Percentiles rank a stretch among this genome's conserved stretches.
Conservation (phyloP, 2,888 invertebrate genomes). For the Cylloceria caligata region DNA sequence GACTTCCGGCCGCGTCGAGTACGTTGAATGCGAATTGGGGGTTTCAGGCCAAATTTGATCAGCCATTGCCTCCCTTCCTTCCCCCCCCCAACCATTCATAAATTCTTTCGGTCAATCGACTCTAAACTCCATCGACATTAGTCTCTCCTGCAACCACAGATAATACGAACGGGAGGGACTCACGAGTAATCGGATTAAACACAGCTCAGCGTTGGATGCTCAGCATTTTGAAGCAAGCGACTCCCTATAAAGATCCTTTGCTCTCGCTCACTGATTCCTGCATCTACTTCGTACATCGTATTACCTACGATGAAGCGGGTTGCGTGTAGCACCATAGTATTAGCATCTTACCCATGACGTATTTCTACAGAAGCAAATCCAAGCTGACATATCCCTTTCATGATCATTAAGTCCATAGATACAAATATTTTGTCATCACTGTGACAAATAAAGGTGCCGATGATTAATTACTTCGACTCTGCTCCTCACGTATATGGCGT, state of each 20-base stretch:
- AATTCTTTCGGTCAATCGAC: constrained; percentile 43
- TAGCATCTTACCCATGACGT: constrained; percentile 10
- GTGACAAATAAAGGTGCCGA: constrained; percentile 49
- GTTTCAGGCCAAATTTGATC: constrained; percentile 24
- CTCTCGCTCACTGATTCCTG: constrained; percentile 24
- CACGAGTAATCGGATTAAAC: constrained; percentile 56
- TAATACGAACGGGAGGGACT: background rate
- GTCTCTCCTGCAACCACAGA: background rate
- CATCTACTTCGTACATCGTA: background rate
- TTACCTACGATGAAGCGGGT: background rate
- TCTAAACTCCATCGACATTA: background rate
- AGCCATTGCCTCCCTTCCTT: background rate
- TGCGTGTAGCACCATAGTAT: constrained; percentile 13
- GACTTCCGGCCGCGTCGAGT: constrained; percentile 44
- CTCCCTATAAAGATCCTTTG: background rate
- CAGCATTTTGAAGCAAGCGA: constrained; percentile 29
- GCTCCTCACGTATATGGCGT: background rate
- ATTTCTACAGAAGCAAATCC: constrained; percentile 34
- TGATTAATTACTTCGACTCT: constrained; percentile 28
- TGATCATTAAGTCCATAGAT: constrained; percentile 26
- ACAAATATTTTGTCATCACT: constrained; percentile 59
- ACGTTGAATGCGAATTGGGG: constrained; percentile 52
- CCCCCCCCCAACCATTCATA: constrained; percentile 46
- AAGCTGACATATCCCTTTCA: background rate
- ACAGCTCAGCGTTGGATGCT: background rate